Conservation (phyloP, 2,113 vertebrate species). For the Pogonocichla stellata region DNA sequence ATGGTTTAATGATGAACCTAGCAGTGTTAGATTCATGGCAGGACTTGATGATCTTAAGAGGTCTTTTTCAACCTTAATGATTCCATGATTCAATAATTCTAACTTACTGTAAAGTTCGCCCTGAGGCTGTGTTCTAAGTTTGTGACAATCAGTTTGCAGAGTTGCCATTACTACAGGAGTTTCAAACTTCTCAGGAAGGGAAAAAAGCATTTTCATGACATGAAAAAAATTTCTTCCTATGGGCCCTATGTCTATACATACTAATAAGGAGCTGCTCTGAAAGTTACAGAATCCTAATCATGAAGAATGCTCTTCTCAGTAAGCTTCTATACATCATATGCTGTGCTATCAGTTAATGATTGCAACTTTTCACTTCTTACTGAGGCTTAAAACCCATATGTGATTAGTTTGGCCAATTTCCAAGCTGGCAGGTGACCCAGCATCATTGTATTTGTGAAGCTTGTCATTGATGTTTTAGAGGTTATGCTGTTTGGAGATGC, state of each 20-base stretch:
- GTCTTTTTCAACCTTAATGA: background rate
- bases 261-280: background rate
- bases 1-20: background rate
- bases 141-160: background rate
- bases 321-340: background rate
- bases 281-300: background rate
- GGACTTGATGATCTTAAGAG: background rate
- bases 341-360: background rate
- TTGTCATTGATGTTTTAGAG: background rate
- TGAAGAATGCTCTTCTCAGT: background rate
- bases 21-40: background rate
- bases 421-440: background rate
- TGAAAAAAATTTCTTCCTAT: background rate
- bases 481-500: background rate
- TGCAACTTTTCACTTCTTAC: background rate
- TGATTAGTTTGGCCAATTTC: background rate
- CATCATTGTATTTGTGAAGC: background rate
- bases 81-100: background rate
- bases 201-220: background rate
- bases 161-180: background rate
- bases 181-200: background rate
- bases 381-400: background rate
- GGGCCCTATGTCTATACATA: rapidly evolving
- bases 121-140: background rate
- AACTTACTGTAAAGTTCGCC: background rate